These are phyloP conservation scores for Melanotaenia pygmaea DNA, from an alignment of 2,797 vertebrate species.

Conservation along the genomic window DNA sequence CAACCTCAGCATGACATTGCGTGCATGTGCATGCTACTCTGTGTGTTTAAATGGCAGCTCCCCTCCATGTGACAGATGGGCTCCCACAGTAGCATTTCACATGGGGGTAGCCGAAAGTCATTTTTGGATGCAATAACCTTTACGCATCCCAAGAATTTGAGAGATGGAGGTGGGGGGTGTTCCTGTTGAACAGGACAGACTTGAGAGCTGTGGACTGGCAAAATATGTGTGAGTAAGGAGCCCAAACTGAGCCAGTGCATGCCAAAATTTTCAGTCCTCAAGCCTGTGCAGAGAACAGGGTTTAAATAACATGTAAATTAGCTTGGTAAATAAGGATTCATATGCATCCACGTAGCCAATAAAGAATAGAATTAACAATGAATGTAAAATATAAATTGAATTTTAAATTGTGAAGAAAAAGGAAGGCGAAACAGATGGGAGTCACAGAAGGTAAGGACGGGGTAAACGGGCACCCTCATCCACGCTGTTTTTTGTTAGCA, in stretches of 20 bases:
- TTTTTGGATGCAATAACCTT: conserved; percentile 74
- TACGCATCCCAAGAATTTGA: conserved; percentile 60
- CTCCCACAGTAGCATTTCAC: conserved; percentile 64
- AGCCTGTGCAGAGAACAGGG: conserved; percentile 38
- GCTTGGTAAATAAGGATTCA: conserved; percentile 50
- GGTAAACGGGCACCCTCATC: conserved; percentile 60
- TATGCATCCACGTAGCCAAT: conserved; percentile 34
- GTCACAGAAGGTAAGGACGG: conserved; percentile 73
- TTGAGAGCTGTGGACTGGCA: conserved; percentile 62
- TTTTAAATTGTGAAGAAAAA: conserved; percentile 61
- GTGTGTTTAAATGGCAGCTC: conserved; percentile 58
- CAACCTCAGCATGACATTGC: conserved; percentile 61
- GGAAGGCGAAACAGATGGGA: conserved; percentile 73
- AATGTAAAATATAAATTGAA: conserved; percentile 68
- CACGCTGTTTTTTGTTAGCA: conserved; percentile 37
- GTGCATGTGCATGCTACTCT: conserved; percentile 32
- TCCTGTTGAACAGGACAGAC: conserved; percentile 50
- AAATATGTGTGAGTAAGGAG: conserved; percentile 29
- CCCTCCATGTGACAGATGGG: conserved; percentile 76
- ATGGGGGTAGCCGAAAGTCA: conserved; percentile 61
- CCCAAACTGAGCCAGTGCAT: conserved; percentile 37
- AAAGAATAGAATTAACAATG: conserved; percentile 50
- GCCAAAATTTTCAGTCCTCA: conserved; percentile 41
- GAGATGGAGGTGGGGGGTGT: not conserved
- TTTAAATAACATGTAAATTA: conserved; percentile 66